Evolutionary conservation across 1,140 invertebrate genomes (phyloP).

Genomic region (Bicyclus anynana): DNA sequence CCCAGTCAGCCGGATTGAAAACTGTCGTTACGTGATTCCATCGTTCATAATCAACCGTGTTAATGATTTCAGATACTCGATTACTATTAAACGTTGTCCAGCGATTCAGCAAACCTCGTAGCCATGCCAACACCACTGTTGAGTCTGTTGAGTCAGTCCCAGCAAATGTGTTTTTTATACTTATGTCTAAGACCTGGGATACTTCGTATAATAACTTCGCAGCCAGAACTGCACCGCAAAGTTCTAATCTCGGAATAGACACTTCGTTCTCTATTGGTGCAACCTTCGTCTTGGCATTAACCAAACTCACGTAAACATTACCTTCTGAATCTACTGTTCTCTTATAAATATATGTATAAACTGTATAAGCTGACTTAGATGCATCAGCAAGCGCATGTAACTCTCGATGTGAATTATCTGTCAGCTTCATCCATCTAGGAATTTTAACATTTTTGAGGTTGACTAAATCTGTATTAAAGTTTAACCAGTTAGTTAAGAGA

Average conservation of each 20-base stretch:
- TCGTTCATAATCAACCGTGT: slow-evolving; percentile 10
- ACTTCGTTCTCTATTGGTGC: slow-evolving; percentile 35
- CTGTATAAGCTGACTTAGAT: slow-evolving; percentile 31
- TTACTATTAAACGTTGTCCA: slow-evolving; percentile 16
- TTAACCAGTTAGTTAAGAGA: slow-evolving; percentile 24
- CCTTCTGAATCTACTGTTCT: slow-evolving; percentile 15
- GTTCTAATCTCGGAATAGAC: slow-evolving; percentile 45
- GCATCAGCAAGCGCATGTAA: slow-evolving; percentile 38
- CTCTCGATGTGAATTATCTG: slow-evolving; percentile 4
- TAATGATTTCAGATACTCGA: slow-evolving; percentile 25
- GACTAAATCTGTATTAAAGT: slow-evolving; percentile 20
- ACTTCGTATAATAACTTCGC: slow-evolving; percentile 29
- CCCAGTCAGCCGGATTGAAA: slow-evolving; percentile 21
- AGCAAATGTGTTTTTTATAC: slow-evolving; percentile 34
- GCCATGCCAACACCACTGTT: slow-evolving; percentile 55
- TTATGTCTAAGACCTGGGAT: background rate
- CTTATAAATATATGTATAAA: slow-evolving; percentile 28
- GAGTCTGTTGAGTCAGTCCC: slow-evolving; percentile 69
- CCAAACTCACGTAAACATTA: slow-evolving; percentile 16
- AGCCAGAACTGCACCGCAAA: slow-evolving; percentile 43
- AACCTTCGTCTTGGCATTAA: slow-evolving; percentile 50
- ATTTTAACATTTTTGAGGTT: slow-evolving; percentile 24
- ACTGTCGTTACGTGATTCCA: slow-evolving; percentile 23
- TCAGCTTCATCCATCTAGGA: slow-evolving; percentile 24
- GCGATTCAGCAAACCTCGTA: slow-evolving; percentile 16